phyloP scores from a whole-genome alignment of 2,113 vertebrate species.

The Malurus cyaneus region DNA sequence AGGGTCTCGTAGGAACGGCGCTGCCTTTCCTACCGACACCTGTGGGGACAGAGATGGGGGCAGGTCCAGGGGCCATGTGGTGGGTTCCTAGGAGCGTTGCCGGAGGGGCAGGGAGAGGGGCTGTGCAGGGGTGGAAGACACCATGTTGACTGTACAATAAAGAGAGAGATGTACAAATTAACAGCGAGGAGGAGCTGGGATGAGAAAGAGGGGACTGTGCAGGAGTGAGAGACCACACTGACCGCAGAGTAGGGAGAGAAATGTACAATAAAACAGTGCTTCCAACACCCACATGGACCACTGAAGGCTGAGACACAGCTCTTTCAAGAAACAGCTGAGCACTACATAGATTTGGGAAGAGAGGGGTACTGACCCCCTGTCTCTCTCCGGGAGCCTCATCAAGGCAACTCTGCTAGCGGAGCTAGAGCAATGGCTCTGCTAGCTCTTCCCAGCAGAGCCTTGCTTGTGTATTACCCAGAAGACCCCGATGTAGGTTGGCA shows the following conservation, averaged over 20 bases:
- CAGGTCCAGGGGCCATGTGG: slow-evolving; percentile 7
- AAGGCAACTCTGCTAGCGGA: slow-evolving; percentile 62
- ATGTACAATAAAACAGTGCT: slow-evolving; percentile 73
- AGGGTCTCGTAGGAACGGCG: slow-evolving; percentile 39
- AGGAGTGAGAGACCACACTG: slow-evolving; percentile 73
- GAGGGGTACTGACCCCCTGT: slow-evolving; percentile 30
- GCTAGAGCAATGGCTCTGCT: slow-evolving; percentile 60
- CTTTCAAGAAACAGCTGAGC: slow-evolving; percentile 62
- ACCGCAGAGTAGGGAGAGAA: slow-evolving; percentile 72
- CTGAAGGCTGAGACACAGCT: slow-evolving; percentile 68
- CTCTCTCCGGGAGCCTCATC: slow-evolving; percentile 59
- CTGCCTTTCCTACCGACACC: slow-evolving; percentile 61
- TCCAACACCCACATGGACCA: slow-evolving; percentile 71
- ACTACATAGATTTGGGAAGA: slow-evolving; percentile 58
- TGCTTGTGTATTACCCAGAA: slow-evolving; percentile 66
- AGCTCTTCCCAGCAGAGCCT: slow-evolving; percentile 69
- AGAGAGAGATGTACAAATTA: slow-evolving; percentile 71
- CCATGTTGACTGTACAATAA: slow-evolving; percentile 69
- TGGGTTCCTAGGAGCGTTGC: slow-evolving; percentile 56
- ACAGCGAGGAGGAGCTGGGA: slow-evolving; percentile 67
- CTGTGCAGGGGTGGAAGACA: slow-evolving; percentile 72
- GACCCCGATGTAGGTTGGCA: slow-evolving; percentile 66
- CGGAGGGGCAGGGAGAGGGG: slow-evolving; percentile 52
- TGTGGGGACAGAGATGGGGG: slow-evolving; percentile 53
- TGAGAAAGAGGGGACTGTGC: slow-evolving; percentile 73